phyloP scores from a whole-genome alignment of 92 coral and sea anemone genomes.

The Pocillopora meandrina region DNA sequence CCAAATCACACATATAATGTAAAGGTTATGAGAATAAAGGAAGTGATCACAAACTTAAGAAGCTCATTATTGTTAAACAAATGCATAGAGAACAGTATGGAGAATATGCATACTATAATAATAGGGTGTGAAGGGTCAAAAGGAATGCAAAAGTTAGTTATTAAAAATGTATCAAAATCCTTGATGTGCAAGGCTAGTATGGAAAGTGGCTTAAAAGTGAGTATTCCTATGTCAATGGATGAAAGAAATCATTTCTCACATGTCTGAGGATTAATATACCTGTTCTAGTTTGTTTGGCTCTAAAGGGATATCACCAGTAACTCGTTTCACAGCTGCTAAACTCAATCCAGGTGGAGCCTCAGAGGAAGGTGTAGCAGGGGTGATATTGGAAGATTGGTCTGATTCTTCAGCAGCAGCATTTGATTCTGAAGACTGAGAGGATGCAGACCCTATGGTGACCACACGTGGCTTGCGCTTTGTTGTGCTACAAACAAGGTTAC shows the following conservation, averaged over 20 bases:
- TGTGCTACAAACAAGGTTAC: slow-evolving; percentile 7
- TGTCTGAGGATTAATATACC: slow-evolving; percentile 20
- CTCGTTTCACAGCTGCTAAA: slow-evolving; percentile 69
- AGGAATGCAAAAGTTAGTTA: too few species aligned
- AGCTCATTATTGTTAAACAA: too few species aligned
- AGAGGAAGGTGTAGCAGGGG: slow-evolving; percentile 11
- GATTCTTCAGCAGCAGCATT: slow-evolving; percentile 26
- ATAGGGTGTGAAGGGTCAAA: too few species aligned
- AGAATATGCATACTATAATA: too few species aligned
- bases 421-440: slow-evolving; percentile 3
- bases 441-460: background rate
- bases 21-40: too few species aligned
- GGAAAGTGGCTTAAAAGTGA: background rate
- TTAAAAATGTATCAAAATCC: too few species aligned
- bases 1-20: too few species aligned
- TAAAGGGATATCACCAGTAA: slow-evolving; percentile 66
- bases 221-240: background rate
- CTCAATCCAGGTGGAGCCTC: slow-evolving; percentile 84
- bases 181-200: too few species aligned
- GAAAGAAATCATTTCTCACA: background rate
- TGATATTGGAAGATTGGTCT: slow-evolving; percentile 17
- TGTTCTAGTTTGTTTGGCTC: slow-evolving; percentile 74
- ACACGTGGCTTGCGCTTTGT: background rate
- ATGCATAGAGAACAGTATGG: too few species aligned
- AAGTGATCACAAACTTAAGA: too few species aligned